These are phyloP conservation scores for Oophaga pumilio DNA, from an alignment of 2,113 vertebrate species.

Conservation along the genomic window DNA sequence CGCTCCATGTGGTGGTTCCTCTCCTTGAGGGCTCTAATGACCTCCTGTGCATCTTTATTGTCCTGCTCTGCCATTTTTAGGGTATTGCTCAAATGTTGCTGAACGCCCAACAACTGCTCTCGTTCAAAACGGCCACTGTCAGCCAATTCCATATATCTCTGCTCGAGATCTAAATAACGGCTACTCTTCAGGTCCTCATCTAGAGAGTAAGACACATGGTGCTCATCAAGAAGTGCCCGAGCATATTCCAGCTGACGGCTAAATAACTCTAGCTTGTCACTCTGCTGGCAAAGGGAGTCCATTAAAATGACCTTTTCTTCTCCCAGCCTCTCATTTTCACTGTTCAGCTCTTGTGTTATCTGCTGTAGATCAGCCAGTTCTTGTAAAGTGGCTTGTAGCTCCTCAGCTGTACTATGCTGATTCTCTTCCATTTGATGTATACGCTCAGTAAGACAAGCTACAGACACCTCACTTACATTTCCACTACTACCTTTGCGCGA, in stretches of 20 bases:
- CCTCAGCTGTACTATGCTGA: slow-evolving; percentile 92
- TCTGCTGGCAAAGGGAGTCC: slow-evolving; percentile 94
- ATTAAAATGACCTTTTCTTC: slow-evolving; percentile 93
- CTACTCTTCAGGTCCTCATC: slow-evolving; percentile 92
- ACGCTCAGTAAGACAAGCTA: slow-evolving; percentile 90
- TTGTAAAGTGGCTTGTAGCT: slow-evolving; percentile 92
- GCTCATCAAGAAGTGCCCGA: slow-evolving; percentile 86
- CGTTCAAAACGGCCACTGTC: slow-evolving; percentile 91
- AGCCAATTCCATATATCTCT: slow-evolving; percentile 86
- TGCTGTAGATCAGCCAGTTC: slow-evolving; percentile 93
- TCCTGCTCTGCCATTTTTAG: slow-evolving; percentile 96
- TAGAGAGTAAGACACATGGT: slow-evolving; percentile 82
- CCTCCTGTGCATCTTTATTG: slow-evolving; percentile 91
- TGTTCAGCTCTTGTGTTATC: slow-evolving; percentile 91
- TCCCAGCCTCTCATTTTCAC: slow-evolving; percentile 91
- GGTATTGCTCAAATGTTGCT: slow-evolving; percentile 94
- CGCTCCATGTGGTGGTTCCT: slow-evolving; percentile 93
- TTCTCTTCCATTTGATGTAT: slow-evolving; percentile 98
- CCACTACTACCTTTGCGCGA: slow-evolving; percentile 87
- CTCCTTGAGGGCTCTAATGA: slow-evolving; percentile 89
- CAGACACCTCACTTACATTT: slow-evolving; percentile 86
- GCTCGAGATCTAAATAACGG: slow-evolving; percentile 93
- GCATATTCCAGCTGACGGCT: slow-evolving; percentile 89
- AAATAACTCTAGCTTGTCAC: slow-evolving; percentile 88
- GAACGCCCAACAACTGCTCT: slow-evolving; percentile 92